Percentiles rank a stretch among this genome's conserved stretches.
Evolutionary conservation across 2,888 invertebrate species (phyloP).

Genomic region (Drosophila limbata): DNA sequence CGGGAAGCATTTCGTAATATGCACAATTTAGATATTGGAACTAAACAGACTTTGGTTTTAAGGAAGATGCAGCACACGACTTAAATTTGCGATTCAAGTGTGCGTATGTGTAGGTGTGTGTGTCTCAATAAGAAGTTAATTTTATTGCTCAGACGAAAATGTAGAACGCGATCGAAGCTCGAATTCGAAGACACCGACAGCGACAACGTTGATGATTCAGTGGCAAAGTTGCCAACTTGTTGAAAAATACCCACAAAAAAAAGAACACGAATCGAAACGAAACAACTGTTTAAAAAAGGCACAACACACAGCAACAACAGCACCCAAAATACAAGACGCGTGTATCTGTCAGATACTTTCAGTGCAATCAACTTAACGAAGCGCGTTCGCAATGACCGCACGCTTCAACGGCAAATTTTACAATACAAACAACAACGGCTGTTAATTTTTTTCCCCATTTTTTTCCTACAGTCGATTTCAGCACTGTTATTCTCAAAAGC

Average conservation of each 20-base stretch:
- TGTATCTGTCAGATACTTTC: constrained; percentile 68
- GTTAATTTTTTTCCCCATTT: constrained; percentile 38
- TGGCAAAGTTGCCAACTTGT: constrained; percentile 12
- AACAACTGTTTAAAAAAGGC: constrained; percentile 42
- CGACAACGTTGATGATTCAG: constrained; percentile 47
- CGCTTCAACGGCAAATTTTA: constrained; percentile 61
- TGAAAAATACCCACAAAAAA: constrained; percentile 17
- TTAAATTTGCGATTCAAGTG: neutral
- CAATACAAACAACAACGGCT: constrained; percentile 67
- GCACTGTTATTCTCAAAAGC: constrained; percentile 1
- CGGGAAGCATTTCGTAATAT: constrained; percentile 48
- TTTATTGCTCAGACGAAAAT: constrained; percentile 40
- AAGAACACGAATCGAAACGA: constrained; percentile 17
- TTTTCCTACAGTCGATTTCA: constrained; percentile 9
- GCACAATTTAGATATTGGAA: constrained; percentile 37
- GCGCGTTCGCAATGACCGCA: constrained; percentile 60
- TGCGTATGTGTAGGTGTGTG: constrained; percentile 6
- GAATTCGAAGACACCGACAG: neutral
- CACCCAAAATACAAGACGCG: constrained; percentile 40
- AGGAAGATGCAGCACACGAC: constrained; percentile 14
- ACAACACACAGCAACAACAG: constrained; percentile 34
- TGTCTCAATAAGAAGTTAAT: constrained; percentile 33
- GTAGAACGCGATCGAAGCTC: constrained; percentile 25
- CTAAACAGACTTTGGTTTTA: constrained; percentile 23
- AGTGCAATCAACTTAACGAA: constrained; percentile 47